Conservation (phyloP, 1,140 invertebrate genomes). For the Glomeris maerens region DNA sequence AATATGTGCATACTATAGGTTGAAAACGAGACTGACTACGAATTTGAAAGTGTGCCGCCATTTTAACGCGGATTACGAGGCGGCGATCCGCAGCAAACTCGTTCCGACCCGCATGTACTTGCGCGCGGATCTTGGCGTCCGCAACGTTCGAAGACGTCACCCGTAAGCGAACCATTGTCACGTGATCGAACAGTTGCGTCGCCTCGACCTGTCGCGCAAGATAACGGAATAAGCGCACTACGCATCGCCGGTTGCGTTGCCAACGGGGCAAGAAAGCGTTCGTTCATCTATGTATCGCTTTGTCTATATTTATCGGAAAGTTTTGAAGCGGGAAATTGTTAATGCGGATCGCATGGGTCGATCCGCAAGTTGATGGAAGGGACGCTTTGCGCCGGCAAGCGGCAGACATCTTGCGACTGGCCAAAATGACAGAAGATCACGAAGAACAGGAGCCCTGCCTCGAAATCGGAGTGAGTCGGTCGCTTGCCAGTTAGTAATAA, state of each 20-base stretch:
- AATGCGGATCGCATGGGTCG: not conserved
- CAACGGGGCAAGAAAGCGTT: not conserved
- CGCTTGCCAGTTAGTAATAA: not conserved
- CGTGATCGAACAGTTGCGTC: no score
- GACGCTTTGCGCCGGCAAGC: conserved; percentile 7
- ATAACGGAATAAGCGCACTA: no score
- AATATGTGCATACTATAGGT: not conserved
- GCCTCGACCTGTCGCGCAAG: no score
- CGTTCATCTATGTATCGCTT: not conserved
- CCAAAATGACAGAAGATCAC: conserved; percentile 17
- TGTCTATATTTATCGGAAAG: not conserved
- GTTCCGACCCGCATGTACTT: no score
- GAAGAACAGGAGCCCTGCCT: conserved; percentile 43
- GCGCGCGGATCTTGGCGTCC: no score
- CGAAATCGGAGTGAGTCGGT: conserved; percentile 46
- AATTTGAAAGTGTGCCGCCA: not conserved
- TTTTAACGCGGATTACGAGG: no score
- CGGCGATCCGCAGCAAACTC: no score
- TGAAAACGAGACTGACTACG: not conserved
- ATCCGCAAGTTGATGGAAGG: not conserved
- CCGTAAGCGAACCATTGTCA: no score
- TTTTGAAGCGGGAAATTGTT: not conserved
- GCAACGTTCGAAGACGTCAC: no score
- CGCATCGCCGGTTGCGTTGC: no score
- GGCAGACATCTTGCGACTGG: conserved; percentile 3